A percentile compares a stretch with the other conserved stretches of the same genome.
phyloP scores from a whole-genome alignment of 2,113 vertebrate species.

The Lampris megalopsis region DNA sequence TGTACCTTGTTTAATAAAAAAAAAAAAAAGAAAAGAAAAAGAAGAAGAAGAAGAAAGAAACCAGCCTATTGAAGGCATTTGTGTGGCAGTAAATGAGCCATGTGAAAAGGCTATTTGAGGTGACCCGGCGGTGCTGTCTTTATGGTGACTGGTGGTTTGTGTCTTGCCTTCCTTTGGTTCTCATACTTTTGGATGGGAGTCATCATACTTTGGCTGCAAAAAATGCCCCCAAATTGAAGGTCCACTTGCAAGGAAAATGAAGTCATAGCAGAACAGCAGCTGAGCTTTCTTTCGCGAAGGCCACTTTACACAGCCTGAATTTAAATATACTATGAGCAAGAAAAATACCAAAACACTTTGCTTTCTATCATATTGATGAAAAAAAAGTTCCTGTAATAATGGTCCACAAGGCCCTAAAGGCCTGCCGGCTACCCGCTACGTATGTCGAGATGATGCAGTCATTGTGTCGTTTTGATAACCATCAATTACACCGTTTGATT shows the following conservation, averaged over 20 bases:
- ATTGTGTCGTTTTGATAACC: neutral
- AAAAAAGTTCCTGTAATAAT: neutral
- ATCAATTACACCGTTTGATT: neutral
- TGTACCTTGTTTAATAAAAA: conserved; percentile 12
- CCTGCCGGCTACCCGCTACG: conserved; percentile 11
- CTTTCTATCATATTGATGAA: conserved; percentile 10
- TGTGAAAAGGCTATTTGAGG: neutral
- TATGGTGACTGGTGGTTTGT: neutral
- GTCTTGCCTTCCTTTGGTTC: conserved; percentile 3
- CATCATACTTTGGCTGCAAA: conserved; percentile 22
- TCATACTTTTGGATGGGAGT: neutral
- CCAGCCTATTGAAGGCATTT: neutral
- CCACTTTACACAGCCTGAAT: conserved; percentile 44
- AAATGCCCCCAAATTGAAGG: conserved; percentile 11
- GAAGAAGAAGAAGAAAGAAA: neutral
- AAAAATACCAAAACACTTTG: neutral
- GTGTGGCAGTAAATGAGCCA: neutral
- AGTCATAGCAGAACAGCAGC: conserved; percentile 35
- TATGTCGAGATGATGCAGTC: neutral
- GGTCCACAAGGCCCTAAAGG: conserved; percentile 59
- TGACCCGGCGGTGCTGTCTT: neutral
- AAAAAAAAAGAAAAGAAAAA: neutral
- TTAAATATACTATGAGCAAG: conserved; percentile 25
- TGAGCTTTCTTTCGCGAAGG: conserved; percentile 29
- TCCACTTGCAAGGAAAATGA: neutral